Evolutionary conservation across 2,797 vertebrate genomes (phyloP).

Genomic region (Phoxinus dragarum): DNA sequence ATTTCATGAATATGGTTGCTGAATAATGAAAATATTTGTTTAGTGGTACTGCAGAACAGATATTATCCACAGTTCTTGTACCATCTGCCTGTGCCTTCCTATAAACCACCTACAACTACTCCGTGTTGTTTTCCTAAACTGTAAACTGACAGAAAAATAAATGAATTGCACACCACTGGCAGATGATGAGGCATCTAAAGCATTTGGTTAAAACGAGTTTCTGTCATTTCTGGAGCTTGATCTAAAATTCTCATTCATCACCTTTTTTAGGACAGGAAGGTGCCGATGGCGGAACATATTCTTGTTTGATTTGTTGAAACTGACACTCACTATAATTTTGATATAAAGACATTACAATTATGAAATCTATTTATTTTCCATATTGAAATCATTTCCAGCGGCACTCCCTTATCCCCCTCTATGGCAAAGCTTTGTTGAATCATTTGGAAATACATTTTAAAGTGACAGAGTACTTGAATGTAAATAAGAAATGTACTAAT

Average conservation of each 20-base stretch:
- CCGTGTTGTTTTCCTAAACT: slow-evolving; percentile 41
- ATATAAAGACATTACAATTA: slow-evolving; percentile 59
- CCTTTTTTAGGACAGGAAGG: slow-evolving; percentile 61
- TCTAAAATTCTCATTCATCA: slow-evolving; percentile 65
- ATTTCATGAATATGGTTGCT: neutral
- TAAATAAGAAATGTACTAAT: neutral
- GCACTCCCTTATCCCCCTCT: slow-evolving; percentile 60
- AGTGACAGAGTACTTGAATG: neutral
- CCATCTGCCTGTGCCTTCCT: slow-evolving; percentile 1
- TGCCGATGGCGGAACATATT: slow-evolving; percentile 61
- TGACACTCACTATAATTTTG: slow-evolving; percentile 57
- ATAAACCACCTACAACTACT: slow-evolving; percentile 21
- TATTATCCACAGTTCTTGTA: neutral
- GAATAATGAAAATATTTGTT: slow-evolving; percentile 19
- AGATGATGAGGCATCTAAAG: slow-evolving; percentile 51
- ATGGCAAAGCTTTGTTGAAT: slow-evolving; percentile 12
- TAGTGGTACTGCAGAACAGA: neutral
- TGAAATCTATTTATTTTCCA: slow-evolving; percentile 53
- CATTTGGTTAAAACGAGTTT: slow-evolving; percentile 56
- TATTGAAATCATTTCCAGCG: slow-evolving; percentile 40
- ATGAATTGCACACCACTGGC: slow-evolving; percentile 35
- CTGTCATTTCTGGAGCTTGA: slow-evolving; percentile 53
- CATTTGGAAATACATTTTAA: neutral
- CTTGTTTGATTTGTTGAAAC: slow-evolving; percentile 63
- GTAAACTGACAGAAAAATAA: slow-evolving; percentile 50